Evolutionary conservation across 1,140 invertebrate genomes (phyloP), one percentile per base, ranked within the genome.

Genomic region (Drosophila nigrodunni): DNA sequence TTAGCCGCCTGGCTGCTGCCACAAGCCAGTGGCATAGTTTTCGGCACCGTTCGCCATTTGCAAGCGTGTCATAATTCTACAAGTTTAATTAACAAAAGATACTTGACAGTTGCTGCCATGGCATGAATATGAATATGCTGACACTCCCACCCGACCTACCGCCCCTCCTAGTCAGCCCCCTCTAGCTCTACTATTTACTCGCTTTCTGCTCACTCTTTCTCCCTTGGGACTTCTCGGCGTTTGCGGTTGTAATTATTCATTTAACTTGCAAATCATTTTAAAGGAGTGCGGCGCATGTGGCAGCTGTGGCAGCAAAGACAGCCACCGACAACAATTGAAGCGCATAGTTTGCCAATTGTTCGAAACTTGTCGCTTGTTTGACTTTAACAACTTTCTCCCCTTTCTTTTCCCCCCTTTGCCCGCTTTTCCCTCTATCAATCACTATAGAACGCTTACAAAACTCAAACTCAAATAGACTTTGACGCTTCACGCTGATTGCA

Each of bases 31-130:
- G 67, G 74, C 82, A 86, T 86, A 87, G 82, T 86, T 87, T 58
- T 77, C 58, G 69, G 62, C 62, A 57, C 66, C 59, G 21, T 62
- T 68, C 64, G 68, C 80, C 77, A 82, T 79, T 81, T 81, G 67
- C 50, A 62, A 65, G 71, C 85, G 83, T 89, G 85, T 85, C 81
- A 89, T 89, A 89, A 89, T 90, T 90, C 81, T 79, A 89, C 80
- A 89, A 89, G 85, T 89, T 89, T 89, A 89, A 89, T 89, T 89
- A 89, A 89, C 85, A 85, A 89, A 89, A 90, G 85, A 88, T 88
- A 83, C 85, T 87, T 89, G 83, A 87, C 83, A 87, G 80, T 88
- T 88, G 64, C 81, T 85, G 82, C 64, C 81, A 60, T 50, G 78
- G 70, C 75, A 80, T 80, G 80, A 73, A 68, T 62, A 61, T 74